Percentiles rank a stretch among this genome's conserved stretches.
phyloP scores from a whole-genome alignment of 2,113 vertebrate species.

The Eurystomus gularis region DNA sequence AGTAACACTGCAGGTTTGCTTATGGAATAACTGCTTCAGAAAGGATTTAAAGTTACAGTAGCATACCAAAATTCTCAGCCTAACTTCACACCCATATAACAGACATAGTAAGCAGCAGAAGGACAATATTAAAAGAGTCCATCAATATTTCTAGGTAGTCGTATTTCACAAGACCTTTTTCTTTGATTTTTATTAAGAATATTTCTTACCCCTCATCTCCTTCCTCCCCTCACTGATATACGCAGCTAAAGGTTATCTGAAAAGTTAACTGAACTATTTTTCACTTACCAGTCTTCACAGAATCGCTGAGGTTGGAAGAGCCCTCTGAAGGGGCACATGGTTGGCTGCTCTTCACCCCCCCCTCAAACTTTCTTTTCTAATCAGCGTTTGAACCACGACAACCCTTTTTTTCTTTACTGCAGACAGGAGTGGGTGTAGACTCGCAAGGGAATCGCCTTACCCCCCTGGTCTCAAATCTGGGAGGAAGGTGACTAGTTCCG shows the following conservation, averaged over 20 bases:
- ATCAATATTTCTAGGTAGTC: not conserved
- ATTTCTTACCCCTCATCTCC: not conserved
- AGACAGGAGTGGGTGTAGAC: not conserved
- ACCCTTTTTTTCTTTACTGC: not conserved
- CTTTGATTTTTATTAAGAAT: not conserved
- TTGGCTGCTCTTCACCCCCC: not conserved
- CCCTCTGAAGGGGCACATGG: not conserved
- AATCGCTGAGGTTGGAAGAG: not conserved
- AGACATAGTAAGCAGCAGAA: not conserved
- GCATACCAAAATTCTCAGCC: not conserved
- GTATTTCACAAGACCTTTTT: not conserved
- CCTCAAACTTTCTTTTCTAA: not conserved
- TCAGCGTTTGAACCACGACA: not conserved
- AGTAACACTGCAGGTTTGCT: not conserved
- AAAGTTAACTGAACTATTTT: not conserved
- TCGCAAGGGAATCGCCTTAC: not conserved
- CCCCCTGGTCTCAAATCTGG: not conserved
- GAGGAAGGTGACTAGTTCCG: not conserved
- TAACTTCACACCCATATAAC: not conserved
- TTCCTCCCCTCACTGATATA: not conserved
- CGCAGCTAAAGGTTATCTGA: not conserved
- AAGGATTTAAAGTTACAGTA: not conserved
- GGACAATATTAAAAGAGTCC: not conserved
- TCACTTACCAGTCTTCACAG: not conserved
- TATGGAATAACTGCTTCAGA: not conserved